These are phyloP conservation scores for Macrophya alboannulata DNA, from an alignment of 2,888 invertebrate species.

Conservation along the genomic window DNA sequence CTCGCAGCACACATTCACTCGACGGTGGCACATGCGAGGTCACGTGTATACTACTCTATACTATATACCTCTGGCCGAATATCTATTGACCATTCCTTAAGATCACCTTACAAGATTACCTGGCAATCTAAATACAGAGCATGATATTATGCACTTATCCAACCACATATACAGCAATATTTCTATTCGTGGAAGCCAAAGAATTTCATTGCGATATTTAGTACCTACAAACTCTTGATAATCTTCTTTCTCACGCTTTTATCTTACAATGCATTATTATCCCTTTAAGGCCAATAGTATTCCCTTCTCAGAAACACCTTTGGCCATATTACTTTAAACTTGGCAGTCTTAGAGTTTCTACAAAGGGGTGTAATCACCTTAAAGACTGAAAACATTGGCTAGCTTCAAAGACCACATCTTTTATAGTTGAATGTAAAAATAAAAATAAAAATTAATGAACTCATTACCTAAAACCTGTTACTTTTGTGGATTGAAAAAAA, in stretches of 20 bases:
- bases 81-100: conserved; percentile 70
- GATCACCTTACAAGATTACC: conserved; percentile 63
- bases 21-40: conserved; percentile 69
- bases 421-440: background rate
- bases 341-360: background rate
- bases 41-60: conserved; percentile 66
- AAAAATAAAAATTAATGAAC: background rate
- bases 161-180: background rate
- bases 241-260: conserved; percentile 39
- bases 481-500: background rate
- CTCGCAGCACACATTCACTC: conserved; percentile 70
- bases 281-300: conserved; percentile 10
- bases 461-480: background rate
- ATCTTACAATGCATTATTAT: conserved; percentile 9
- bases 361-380: background rate
- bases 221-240: conserved; percentile 1
- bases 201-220: conserved; percentile 46
- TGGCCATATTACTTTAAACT: background rate
- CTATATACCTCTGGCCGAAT: conserved; percentile 60
- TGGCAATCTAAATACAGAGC: conserved; percentile 62
- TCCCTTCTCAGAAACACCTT: background rate
- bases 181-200: conserved; percentile 1
- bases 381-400: background rate
- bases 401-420: background rate
- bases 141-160: conserved; percentile 48